Conservation (phyloP, 1,140 invertebrate genomes). For the Drosophila nebulosa region DNA sequence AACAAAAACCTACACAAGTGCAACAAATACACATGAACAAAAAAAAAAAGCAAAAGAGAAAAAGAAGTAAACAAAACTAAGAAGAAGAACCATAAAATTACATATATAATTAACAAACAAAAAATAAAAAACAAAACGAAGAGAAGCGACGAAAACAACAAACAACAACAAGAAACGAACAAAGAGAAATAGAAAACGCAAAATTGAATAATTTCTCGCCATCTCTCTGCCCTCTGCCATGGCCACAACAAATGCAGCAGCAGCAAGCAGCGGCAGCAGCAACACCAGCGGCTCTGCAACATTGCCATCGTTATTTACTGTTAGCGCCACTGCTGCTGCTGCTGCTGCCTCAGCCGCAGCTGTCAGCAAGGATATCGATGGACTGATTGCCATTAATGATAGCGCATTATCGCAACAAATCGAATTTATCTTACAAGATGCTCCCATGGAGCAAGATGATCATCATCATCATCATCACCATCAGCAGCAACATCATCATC, state of each 20-base stretch:
- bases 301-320: conserved; percentile 56
- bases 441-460: conserved; percentile 78
- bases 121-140: not conserved
- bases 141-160: conserved; percentile 13
- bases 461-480: conserved; percentile 52
- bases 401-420: conserved; percentile 80
- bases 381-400: conserved; percentile 79
- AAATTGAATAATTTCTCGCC: not conserved
- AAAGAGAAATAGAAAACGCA: conserved; percentile 9
- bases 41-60: conserved; percentile 15
- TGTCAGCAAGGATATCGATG: conserved; percentile 67
- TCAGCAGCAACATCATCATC: conserved; percentile 17
- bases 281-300: conserved; percentile 32
- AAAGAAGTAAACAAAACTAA: conserved; percentile 33
- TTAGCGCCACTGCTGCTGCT: conserved; percentile 11
- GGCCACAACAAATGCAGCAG: conserved; percentile 41
- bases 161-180: conserved; percentile 15
- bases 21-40: conserved; percentile 5
- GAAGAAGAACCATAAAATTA: conserved; percentile 1
- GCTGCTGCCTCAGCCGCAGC: conserved; percentile 41
- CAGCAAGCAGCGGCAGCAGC: conserved; percentile 10
- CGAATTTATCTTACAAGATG: conserved; percentile 81
- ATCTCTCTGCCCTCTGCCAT: conserved; percentile 39
- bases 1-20: conserved; percentile 38
- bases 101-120: conserved; percentile 5